These are phyloP conservation scores for Sisor rabdophorus DNA, from an alignment of 2,113 vertebrate genomes.

Conservation along the genomic window DNA sequence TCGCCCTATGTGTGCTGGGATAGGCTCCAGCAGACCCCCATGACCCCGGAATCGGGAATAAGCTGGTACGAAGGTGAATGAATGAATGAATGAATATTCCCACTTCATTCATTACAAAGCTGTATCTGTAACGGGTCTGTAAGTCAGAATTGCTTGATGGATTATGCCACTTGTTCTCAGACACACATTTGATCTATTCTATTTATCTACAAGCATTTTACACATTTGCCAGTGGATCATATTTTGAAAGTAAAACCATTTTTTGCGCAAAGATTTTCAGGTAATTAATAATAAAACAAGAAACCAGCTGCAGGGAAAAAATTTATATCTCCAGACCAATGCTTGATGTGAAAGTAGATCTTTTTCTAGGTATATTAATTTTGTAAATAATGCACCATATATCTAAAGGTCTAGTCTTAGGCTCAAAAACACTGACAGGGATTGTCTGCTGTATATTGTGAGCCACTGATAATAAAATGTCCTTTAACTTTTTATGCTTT, in stretches of 20 bases:
- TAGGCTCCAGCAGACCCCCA: too few species aligned
- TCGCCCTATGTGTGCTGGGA: too few species aligned
- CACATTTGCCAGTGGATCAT: too few species aligned
- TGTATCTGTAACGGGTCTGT: too few species aligned
- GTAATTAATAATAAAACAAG: neutral
- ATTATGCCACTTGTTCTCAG: neutral
- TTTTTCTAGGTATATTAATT: neutral
- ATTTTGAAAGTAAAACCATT: neutral
- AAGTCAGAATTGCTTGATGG: neutral
- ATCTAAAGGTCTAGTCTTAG: neutral
- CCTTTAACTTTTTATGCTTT: neutral
- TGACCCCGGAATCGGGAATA: too few species aligned
- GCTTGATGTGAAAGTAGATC: neutral
- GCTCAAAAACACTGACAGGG: neutral
- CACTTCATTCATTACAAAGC: too few species aligned
- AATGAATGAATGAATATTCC: too few species aligned
- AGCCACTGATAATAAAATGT: neutral
- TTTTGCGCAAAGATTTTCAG: neutral
- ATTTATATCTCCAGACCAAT: neutral
- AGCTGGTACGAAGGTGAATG: too few species aligned
- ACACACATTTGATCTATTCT: too few species aligned
- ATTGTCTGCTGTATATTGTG: neutral
- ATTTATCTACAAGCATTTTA: neutral
- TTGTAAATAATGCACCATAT: neutral
- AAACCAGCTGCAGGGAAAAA: neutral